Conservation (phyloP, 2,113 vertebrate species). For the Clupea harengus region DNA sequence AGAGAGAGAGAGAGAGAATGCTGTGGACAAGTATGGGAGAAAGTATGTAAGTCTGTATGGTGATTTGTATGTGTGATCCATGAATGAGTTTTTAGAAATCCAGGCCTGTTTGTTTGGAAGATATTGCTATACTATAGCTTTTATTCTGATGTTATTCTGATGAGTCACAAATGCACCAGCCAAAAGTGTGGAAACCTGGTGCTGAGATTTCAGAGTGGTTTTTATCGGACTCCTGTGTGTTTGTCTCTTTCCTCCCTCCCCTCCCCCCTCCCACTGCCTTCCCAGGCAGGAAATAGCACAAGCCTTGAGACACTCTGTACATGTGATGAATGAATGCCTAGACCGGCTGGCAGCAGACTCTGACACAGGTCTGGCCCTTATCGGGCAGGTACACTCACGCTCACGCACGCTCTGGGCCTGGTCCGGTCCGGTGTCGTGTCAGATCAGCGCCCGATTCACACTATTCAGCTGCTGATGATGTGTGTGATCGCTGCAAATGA, state of each 20-base stretch:
- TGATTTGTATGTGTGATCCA: constrained; percentile 22
- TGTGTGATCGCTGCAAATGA: constrained; percentile 35
- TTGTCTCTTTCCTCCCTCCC: not conserved
- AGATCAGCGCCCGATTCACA: not conserved
- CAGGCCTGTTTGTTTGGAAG: constrained; percentile 13
- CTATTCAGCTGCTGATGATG: constrained; percentile 21
- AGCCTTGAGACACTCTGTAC: constrained; percentile 59
- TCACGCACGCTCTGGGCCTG: not conserved
- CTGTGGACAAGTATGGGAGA: not conserved
- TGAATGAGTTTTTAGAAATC: constrained; percentile 29
- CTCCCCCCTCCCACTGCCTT: constrained; percentile 55
- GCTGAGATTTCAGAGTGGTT: constrained; percentile 45
- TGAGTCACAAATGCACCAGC: constrained; percentile 19
- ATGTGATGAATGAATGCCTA: constrained; percentile 34
- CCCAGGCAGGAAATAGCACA: constrained; percentile 71
- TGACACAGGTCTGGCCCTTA: not conserved
- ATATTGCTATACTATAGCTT: not conserved
- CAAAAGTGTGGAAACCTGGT: constrained; percentile 10
- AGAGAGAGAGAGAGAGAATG: constrained; percentile 2
- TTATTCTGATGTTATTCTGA: not conserved
- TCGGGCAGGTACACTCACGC: not conserved
- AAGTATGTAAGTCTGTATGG: constrained; percentile 7
- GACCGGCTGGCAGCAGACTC: not conserved
- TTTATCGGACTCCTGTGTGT: constrained; percentile 50
- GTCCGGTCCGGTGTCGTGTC: not conserved